Percentiles rank a stretch among this genome's conserved stretches.
Evolutionary conservation across 2,113 vertebrate species (phyloP).

Genomic region (Scartelaos histophorus): DNA sequence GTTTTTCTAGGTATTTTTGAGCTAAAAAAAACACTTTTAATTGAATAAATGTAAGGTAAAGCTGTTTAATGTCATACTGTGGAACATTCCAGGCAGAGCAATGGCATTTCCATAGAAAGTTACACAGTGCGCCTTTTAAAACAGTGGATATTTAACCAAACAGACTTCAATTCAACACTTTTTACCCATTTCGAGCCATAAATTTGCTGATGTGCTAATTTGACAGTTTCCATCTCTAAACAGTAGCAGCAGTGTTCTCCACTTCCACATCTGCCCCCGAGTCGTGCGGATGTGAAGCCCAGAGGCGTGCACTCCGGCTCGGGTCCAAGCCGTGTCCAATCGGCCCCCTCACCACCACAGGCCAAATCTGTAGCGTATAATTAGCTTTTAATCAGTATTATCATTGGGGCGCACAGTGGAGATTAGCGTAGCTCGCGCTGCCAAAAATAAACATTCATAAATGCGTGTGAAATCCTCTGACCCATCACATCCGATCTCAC

Average conservation of each 20-base stretch:
- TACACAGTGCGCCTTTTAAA: no score
- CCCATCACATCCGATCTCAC: conserved; percentile 67
- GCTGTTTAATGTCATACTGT: no score
- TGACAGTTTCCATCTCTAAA: background rate
- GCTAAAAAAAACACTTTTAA: no score
- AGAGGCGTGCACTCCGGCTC: conserved; percentile 50
- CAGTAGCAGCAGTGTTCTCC: conserved; percentile 7
- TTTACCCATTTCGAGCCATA: no score
- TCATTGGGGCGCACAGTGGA: conserved; percentile 67
- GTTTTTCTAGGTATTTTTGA: no score
- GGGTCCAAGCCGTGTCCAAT: conserved; percentile 66
- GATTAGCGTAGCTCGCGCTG: conserved; percentile 66
- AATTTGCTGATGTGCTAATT: background rate
- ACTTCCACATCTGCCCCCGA: conserved; percentile 24
- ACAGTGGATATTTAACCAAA: no score
- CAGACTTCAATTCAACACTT: no score
- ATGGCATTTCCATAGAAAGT: no score
- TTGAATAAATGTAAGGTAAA: no score
- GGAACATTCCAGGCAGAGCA: no score
- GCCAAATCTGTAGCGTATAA: conserved; percentile 76
- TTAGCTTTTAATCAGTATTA: conserved; percentile 76
- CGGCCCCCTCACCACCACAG: conserved; percentile 67
- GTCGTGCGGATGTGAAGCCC: conserved; percentile 52
- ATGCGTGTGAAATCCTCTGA: conserved; percentile 71
- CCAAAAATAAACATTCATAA: conserved; percentile 75